Evolutionary conservation across 2,888 invertebrate species (phyloP).

Genomic region (Julus scanicus): DNA sequence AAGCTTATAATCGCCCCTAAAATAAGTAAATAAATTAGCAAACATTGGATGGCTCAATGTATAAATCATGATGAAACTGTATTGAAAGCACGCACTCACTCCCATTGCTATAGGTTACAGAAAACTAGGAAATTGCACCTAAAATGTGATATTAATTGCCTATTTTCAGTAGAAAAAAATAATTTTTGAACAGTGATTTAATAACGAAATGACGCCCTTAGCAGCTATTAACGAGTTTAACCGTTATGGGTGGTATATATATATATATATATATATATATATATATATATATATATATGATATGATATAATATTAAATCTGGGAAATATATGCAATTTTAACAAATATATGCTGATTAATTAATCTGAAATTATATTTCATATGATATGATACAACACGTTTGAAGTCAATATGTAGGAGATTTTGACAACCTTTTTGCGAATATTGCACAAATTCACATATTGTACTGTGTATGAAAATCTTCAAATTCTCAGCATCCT

Average conservation of each 20-base stretch:
- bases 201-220: too few species aligned
- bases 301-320: too few species aligned
- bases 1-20: conserved; percentile 8
- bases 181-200: not conserved
- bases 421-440: too few species aligned
- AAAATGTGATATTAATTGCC: not conserved
- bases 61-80: not conserved
- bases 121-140: not conserved
- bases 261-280: too few species aligned
- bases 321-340: too few species aligned
- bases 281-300: too few species aligned
- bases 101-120: not conserved
- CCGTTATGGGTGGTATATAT: not conserved
- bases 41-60: not conserved
- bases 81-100: not conserved
- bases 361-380: too few species aligned
- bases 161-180: too few species aligned
- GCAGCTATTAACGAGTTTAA: not conserved
- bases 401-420: too few species aligned
- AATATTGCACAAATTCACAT: too few species aligned
- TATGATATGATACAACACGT: too few species aligned
- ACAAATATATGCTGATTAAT: too few species aligned
- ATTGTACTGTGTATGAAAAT: not conserved
- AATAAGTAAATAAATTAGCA: conserved; percentile 19
- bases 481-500: not conserved